Percentiles rank a stretch among this genome's conserved stretches.
These are phyloP conservation scores for Glareola pratincola DNA, from an alignment of 2,113 vertebrate genomes.

Conservation along the genomic window DNA sequence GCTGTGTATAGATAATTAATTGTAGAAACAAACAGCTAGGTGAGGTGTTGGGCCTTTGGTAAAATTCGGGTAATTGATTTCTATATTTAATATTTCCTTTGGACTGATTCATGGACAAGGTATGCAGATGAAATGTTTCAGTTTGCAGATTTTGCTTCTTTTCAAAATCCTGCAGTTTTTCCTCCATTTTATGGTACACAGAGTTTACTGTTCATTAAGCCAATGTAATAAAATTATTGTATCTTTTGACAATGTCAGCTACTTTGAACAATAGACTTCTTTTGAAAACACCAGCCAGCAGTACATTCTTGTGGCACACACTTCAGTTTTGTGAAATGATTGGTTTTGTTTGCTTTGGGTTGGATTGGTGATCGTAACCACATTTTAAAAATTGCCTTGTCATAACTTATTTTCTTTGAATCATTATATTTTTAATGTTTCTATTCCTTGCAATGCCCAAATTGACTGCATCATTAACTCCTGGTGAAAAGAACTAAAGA, in stretches of 20 bases:
- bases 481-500: not conserved
- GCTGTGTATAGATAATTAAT: not conserved
- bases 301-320: not conserved
- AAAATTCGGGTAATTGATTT: not conserved
- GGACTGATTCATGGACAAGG: not conserved
- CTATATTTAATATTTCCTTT: not conserved
- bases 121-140: not conserved
- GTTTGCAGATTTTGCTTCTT: not conserved
- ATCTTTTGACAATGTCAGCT: conserved; percentile 7
- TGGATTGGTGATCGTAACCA: not conserved
- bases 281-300: not conserved
- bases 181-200: not conserved
- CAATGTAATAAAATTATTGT: not conserved
- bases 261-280: not conserved
- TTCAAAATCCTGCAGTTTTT: not conserved
- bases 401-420: conserved; percentile 4
- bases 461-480: not conserved
- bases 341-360: conserved; percentile 31
- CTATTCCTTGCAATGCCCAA: not conserved
- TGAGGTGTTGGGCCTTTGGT: not conserved
- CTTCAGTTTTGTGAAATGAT: conserved; percentile 23
- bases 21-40: not conserved
- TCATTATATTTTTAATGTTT: not conserved
- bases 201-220: conserved; percentile 2
- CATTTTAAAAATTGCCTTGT: conserved; percentile 5